Evolutionary conservation across 2,797 vertebrate species (phyloP), one percentile per base, ranked within the genome.

Genomic region (Anguilla megastoma): DNA sequence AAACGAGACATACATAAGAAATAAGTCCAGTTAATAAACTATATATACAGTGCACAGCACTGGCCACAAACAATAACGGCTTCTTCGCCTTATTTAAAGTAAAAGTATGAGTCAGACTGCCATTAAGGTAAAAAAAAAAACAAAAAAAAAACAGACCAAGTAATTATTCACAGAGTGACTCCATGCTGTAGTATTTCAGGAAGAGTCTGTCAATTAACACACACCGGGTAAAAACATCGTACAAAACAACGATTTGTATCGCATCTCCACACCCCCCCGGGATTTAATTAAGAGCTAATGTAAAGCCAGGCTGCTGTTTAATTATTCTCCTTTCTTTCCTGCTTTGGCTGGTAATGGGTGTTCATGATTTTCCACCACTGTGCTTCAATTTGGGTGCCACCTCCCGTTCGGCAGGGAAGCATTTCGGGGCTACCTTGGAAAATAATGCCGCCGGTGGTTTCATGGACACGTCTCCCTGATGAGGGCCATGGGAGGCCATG

Each of bases 211-310:
- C 33, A 7, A 76, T 76, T 76, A 36, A 36, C 71, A 76, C 71
- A 36, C 14, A 41, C 33, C 18, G 33, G 30, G 33, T 18, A 14
- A 76, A 30, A 76, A 36, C 14, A 76, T 30, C 36, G 71, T 76
- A 76, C 71, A 33, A 76, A 76, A 76, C 71, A 76, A 14, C 71
- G 3, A 76, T 76, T 76, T 76, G 71, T 36, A 76, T 36, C 71
- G 14, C 71, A 76, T 36, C 5, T 76, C 71, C 71, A 76, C 16
- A 41, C 14, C 54, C 71, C n/a, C 16, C 12, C 2, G 71, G 12
- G 71, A 14, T 36, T 76, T 76, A 76, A 76, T 76, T 76, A 76
- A 76, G 71, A 76, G n/a, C 12, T 2, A 33, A 76, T 76, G 71
- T 76, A 41, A 76, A 76, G 30, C 71, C 0, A 76, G 71, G 71